A percentile compares a stretch with the other conserved stretches of the same genome.
Evolutionary conservation across 2,797 vertebrate genomes (phyloP).

Genomic region (Ceryle rudis): DNA sequence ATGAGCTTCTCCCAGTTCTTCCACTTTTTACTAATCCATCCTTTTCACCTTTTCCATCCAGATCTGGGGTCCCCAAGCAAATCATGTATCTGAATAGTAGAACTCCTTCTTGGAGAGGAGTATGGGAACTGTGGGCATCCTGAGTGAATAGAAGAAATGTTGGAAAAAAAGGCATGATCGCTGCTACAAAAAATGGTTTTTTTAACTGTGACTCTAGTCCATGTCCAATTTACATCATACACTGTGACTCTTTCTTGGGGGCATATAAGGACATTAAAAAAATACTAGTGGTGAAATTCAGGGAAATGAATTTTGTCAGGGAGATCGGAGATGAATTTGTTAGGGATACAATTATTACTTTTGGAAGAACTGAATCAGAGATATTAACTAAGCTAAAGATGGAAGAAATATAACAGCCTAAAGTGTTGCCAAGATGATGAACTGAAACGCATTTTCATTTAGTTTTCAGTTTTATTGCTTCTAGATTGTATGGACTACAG

Average conservation of each 20-base stretch:
- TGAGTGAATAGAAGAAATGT: not conserved
- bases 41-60: too few species aligned
- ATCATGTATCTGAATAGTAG: not conserved
- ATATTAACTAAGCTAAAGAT: conserved; percentile 17
- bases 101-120: not conserved
- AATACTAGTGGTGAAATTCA: not conserved
- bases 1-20: not conserved
- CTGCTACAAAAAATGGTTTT: not conserved
- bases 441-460: not conserved
- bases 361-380: conserved; percentile 33
- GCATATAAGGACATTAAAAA: not conserved
- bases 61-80: not conserved
- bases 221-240: not conserved
- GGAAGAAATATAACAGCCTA: not conserved
- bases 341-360: conserved; percentile 20
- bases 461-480: conserved; percentile 39
- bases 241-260: not conserved
- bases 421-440: not conserved
- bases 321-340: conserved; percentile 15
- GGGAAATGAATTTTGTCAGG: not conserved
- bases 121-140: not conserved
- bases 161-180: not conserved
- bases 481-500: not conserved
- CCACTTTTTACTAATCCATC: not conserved
- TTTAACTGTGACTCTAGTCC: not conserved